Base-by-base conservation (phyloP, 1,140 invertebrate species). In the Diorhabda elongata region DNA sequence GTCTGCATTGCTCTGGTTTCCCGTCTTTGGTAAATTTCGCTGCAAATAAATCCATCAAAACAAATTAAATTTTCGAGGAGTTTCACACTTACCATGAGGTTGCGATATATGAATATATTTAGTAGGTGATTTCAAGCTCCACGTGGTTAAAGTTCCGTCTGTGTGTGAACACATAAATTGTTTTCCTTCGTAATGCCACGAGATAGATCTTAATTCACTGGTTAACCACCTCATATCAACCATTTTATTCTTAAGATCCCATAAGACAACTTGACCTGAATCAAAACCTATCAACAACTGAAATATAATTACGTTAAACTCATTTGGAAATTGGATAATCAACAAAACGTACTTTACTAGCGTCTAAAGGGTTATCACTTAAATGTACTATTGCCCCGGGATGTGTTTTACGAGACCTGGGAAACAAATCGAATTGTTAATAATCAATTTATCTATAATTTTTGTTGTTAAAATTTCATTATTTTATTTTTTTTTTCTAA, bases 121-220 rank as follows among this genome's bases (percentile, higher is more conserved):
- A 43, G 85, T 80, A 60, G 87, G 85, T 70, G 89, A 87, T 76
- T 91, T 88, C 9, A 92, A 84, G 75, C 88, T 91, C 96, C 96
- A 99, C 44, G 95, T 97, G 66, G 91, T 91, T 58, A 99, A 86
- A 58, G 94, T 96, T 61, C 98, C 98, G 84, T 99, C 97, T 7
- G 88, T 89, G 82, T 99, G 97, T 75, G 93, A 93, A 73, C 93
- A 96, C 90, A 99, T 96, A 81, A 99, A 97, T 83, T 97, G 94
- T 85, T 98, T 97, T 68, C 97, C 98, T 82, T 99, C 97, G 82
- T 96, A 90, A 82, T 98, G 95, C 98, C 98, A 99, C 66, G 91
- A 88, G 77, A 97, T 89, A 67, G 93, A 95, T 78, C 90, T 88
- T 64, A 98, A 85, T 79, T 97, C 92, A 11, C 85, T 77, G 3